A percentile compares a stretch with the other conserved stretches of the same genome.
These are phyloP conservation scores for Vanessa cardui DNA, from an alignment of 2,888 invertebrate species.

Conservation along the genomic window DNA sequence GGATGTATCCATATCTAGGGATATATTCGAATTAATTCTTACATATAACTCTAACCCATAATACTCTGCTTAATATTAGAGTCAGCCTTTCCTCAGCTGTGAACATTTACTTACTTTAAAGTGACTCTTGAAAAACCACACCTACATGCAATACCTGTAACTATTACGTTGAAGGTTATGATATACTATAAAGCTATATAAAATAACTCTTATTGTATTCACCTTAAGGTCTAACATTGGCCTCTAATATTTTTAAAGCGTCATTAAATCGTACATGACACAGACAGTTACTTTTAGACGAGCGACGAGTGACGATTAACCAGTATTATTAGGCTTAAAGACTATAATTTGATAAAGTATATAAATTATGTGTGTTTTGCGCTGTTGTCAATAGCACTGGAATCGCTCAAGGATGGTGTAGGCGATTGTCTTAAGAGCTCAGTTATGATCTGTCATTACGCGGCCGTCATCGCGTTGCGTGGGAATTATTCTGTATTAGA, in stretches of 20 bases:
- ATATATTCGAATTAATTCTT: too few relatives aligned
- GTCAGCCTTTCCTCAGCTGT: too few relatives aligned
- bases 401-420: constrained; percentile 32
- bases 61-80: too few relatives aligned
- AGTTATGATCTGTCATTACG: constrained; percentile 33
- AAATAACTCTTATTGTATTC: neutral
- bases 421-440: constrained; percentile 26
- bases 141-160: too few relatives aligned
- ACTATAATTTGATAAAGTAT: constrained; percentile 30
- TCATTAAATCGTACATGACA: constrained; percentile 16
- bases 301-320: constrained; percentile 17
- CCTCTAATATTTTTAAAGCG: neutral
- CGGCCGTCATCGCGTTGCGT: constrained; percentile 44
- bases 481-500: constrained; percentile 43
- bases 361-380: constrained; percentile 32
- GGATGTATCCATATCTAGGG: too few relatives aligned
- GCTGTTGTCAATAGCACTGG: constrained; percentile 17
- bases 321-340: constrained; percentile 23
- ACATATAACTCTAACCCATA: too few relatives aligned
- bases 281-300: constrained; percentile 15
- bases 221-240: neutral
- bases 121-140: too few relatives aligned
- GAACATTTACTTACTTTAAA: too few relatives aligned
- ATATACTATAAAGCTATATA: too few relatives aligned
- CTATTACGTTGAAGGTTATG: too few relatives aligned